Evolutionary conservation across 2,797 vertebrate genomes (phyloP).

Genomic region (Pseudopleuronectes americanus): DNA sequence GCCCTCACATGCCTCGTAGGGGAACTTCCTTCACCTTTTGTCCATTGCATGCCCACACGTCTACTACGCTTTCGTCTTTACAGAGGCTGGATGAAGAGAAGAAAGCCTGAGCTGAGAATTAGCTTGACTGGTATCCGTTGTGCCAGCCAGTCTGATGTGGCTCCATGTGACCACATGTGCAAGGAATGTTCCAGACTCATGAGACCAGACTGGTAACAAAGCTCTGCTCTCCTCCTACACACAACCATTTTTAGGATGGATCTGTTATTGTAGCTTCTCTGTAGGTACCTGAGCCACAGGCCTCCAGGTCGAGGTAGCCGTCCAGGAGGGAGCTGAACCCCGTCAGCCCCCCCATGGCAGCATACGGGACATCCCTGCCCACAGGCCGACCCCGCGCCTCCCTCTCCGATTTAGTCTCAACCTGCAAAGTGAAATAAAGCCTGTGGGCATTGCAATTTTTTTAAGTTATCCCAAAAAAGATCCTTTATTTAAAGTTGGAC

Average conservation of each 20-base stretch:
- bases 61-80: too few relatives aligned
- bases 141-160: constrained; percentile 1
- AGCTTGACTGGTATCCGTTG: neutral
- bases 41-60: constrained; percentile 33
- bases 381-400: constrained; percentile 85
- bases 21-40: constrained; percentile 59
- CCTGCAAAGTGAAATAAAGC: constrained; percentile 39
- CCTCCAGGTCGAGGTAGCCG: constrained; percentile 87
- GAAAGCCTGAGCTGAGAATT: neutral
- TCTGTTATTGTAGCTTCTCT: neutral
- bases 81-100: constrained; percentile 8
- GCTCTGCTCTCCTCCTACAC: neutral
- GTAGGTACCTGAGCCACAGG: constrained; percentile 81
- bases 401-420: constrained; percentile 89
- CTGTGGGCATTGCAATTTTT: neutral
- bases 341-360: constrained; percentile 92
- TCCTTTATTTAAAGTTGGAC: neutral
- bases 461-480: neutral
- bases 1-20: constrained; percentile 63
- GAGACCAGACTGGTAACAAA: neutral
- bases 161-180: neutral
- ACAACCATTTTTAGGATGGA: neutral
- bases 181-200: constrained; percentile 1
- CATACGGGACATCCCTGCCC: constrained; percentile 88
- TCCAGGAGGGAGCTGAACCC: constrained; percentile 92